Evolutionary conservation across 2,113 vertebrate species (phyloP).

Genomic region (Megalops atlanticus): DNA sequence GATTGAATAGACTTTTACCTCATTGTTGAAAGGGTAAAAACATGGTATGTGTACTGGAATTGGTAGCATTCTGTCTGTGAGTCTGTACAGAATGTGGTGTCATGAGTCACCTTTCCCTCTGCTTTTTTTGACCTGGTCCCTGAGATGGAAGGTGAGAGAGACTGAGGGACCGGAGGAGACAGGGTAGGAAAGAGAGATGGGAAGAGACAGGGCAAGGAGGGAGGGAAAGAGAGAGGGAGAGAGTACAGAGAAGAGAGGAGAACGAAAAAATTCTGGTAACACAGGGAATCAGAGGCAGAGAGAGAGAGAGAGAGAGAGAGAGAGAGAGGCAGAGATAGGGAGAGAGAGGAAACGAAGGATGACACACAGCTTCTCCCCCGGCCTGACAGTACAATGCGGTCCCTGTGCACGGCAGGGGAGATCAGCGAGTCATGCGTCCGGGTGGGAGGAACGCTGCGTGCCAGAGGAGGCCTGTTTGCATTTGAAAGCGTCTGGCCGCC

Average conservation of each 20-base stretch:
- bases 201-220: not conserved
- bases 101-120: not conserved
- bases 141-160: too few relatives aligned
- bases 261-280: constrained; percentile 30
- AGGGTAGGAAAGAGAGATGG: too few relatives aligned
- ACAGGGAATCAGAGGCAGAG: constrained; percentile 21
- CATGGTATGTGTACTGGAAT: too few relatives aligned
- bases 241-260: constrained; percentile 2
- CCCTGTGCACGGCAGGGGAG: constrained; percentile 39
- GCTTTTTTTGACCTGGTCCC: too few relatives aligned
- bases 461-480: constrained; percentile 77
- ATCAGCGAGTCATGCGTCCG: constrained; percentile 44
- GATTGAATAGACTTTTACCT: too few relatives aligned
- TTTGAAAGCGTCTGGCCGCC: constrained; percentile 70
- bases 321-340: constrained; percentile 3
- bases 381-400: constrained; percentile 31
- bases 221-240: constrained; percentile 12
- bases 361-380: constrained; percentile 43
- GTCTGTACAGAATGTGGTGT: too few relatives aligned
- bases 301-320: constrained; percentile 20
- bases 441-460: constrained; percentile 44
- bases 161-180: not conserved
- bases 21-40: too few relatives aligned
- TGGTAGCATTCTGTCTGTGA: too few relatives aligned
- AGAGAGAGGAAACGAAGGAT: constrained; percentile 41